Evolutionary conservation across 1,140 invertebrate species (phyloP).

Genomic region (Anoplolepis gracilipes): DNA sequence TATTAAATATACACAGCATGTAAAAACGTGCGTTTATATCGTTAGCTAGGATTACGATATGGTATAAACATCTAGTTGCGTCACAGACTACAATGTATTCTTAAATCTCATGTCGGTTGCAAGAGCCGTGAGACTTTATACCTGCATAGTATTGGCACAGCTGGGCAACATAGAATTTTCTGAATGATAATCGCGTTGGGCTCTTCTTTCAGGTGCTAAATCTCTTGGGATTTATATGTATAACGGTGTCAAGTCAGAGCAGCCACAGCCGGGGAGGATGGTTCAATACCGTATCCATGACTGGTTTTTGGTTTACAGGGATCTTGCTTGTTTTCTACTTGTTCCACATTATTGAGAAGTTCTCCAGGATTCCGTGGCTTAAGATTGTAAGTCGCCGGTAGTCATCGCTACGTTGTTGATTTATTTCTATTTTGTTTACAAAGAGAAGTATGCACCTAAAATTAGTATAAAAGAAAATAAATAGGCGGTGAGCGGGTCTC

Average conservation of each 20-base stretch:
- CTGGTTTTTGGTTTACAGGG: slow-evolving; percentile 94
- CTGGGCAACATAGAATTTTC: slow-evolving; percentile 20
- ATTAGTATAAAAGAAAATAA: slow-evolving; percentile 1
- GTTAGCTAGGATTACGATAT: neutral
- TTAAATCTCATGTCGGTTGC: slow-evolving; percentile 2
- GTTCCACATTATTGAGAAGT: slow-evolving; percentile 94
- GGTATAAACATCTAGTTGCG: neutral
- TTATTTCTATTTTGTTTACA: neutral
- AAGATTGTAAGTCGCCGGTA: slow-evolving; percentile 89
- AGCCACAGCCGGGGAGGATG: slow-evolving; percentile 87
- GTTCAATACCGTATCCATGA: slow-evolving; percentile 94
- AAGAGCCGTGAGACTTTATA: slow-evolving; percentile 4
- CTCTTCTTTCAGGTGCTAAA: slow-evolving; percentile 89
- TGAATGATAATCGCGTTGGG: slow-evolving; percentile 25
- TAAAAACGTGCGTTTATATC: neutral
- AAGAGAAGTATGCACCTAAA: neutral
- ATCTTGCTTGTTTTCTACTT: slow-evolving; percentile 93
- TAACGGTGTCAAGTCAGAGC: slow-evolving; percentile 87
- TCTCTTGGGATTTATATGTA: slow-evolving; percentile 94
- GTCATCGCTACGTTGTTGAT: neutral
- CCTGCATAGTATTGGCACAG: neutral
- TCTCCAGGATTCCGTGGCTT: slow-evolving; percentile 94
- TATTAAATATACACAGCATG: neutral
- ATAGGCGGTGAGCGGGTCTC: neutral
- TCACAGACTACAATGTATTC: slow-evolving; percentile 19